Evolutionary conservation across 2,797 vertebrate genomes (phyloP).

Genomic region (Apodemus agrarius): DNA sequence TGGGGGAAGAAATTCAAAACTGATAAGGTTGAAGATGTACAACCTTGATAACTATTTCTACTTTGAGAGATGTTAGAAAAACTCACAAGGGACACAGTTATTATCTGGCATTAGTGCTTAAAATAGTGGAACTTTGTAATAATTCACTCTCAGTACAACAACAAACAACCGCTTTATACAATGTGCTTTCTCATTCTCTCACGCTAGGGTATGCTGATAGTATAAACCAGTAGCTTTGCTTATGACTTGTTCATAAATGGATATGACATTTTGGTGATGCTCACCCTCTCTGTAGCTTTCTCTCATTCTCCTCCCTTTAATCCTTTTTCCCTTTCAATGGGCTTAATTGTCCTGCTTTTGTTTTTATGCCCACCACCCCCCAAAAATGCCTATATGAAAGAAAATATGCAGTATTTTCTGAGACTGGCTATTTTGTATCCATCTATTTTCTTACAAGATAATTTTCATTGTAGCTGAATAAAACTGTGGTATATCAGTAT

Average conservation of each 20-base stretch:
- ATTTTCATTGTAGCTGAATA: background rate
- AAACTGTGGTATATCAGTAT: background rate
- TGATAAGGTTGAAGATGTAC: background rate
- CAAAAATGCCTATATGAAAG: background rate
- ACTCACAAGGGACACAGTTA: background rate
- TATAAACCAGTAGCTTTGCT: background rate
- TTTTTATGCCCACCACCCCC: background rate
- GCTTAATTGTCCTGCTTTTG: background rate
- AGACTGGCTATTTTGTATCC: background rate
- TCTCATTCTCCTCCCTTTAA: background rate
- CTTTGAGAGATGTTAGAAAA: conserved; percentile 19
- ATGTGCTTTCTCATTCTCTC: background rate
- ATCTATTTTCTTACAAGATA: background rate
- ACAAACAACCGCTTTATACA: background rate
- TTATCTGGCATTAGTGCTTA: background rate
- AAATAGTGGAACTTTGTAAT: conserved; percentile 17
- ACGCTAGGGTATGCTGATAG: background rate
- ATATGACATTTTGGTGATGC: background rate
- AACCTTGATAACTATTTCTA: conserved; percentile 7
- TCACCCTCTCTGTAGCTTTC: background rate
- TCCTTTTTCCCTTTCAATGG: background rate
- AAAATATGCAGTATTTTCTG: background rate
- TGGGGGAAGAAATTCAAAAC: background rate
- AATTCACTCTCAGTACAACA: background rate
- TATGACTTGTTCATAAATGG: background rate